Base-by-base conservation (phyloP, 2,888 invertebrate species). In the Julus scandinavius region DNA sequence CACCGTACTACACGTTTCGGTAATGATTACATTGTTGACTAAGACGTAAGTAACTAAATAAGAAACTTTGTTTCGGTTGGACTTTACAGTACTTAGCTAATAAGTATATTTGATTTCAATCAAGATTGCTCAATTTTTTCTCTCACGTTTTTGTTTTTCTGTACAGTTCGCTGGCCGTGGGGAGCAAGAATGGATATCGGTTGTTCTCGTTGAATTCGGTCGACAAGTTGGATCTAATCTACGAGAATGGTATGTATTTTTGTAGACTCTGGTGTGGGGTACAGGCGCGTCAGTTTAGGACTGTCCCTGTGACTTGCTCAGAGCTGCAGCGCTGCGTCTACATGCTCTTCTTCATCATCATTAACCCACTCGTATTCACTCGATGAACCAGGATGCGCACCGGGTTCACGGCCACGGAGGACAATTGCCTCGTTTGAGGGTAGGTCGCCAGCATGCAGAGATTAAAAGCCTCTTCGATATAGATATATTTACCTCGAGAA, bases 131-230 rank as follows among this genome's bases (percentile, higher is more conserved):
- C 17, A 41, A n/a, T 85, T 20, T 87, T 49, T 41, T 41, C 17
- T 15, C 45, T 50, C 2, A 85, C 7, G 6, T 88, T 89, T 87
- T 45, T 89, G 89, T 90, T 89, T 89, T 90, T 88, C 90, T 90
- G 87, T 93, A 38, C 92, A 97, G 97, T 92, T 89, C 88, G 20
- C 63, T 89, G 41, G 88, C 98, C 90, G 97, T 98, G 91, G 99
- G 98, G 90, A 96, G 97, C 91, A 96, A 96, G 92, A 95, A 95
- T 91, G 98, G 98, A 84, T 99, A 97, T 93, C 95, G 96, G 92
- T 94, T 99, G 90, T 98, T 96, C 92, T 95, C 97, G 50, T 93
- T 99, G 90, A 95, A 94, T 89, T 95, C 92, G 80, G 92, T 93
- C 49, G 98, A 98, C 92, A 95, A 95, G 89, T 94, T 98, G 91